Percentiles rank a stretch among this genome's conserved stretches.
These are phyloP conservation scores for Pseudanteris insignis DNA, from an alignment of 2,888 invertebrate genomes.

Conservation along the genomic window DNA sequence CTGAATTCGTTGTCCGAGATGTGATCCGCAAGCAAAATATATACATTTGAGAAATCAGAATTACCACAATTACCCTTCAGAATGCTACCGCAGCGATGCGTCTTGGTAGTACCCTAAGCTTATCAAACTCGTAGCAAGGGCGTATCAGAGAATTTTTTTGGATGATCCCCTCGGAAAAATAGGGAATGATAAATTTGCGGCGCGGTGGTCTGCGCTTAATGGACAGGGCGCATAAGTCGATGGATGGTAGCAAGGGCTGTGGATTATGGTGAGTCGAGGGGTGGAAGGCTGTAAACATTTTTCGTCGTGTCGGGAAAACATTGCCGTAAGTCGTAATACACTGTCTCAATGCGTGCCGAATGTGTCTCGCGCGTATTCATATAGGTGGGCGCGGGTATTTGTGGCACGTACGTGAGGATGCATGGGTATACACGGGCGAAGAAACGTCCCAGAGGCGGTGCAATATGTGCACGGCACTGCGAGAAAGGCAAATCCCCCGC, in stretches of 20 bases:
- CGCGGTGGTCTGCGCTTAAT: slow-evolving; percentile 37
- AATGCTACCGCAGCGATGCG: slow-evolving; percentile 10
- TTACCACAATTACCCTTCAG: slow-evolving; percentile 22
- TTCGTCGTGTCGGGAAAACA: slow-evolving; percentile 45
- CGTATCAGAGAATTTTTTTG: slow-evolving; percentile 25
- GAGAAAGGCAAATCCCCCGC: slow-evolving; percentile 30
- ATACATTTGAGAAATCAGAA: slow-evolving; percentile 20
- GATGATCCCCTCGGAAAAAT: slow-evolving; percentile 17
- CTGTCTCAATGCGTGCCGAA: slow-evolving; percentile 43
- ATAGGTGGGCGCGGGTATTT: slow-evolving; percentile 12
- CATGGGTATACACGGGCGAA: slow-evolving; percentile 28
- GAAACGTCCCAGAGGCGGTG: slow-evolving; percentile 34
- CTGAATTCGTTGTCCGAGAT: background rate
- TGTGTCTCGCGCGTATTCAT: slow-evolving; percentile 46
- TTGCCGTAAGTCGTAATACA: slow-evolving; percentile 54
- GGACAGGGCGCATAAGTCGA: slow-evolving; percentile 45
- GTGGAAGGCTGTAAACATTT: slow-evolving; percentile 52
- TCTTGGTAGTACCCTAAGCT: slow-evolving; percentile 18
- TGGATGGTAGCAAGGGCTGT: slow-evolving; percentile 37
- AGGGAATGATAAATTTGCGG: slow-evolving; percentile 39
- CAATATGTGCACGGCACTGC: slow-evolving; percentile 19
- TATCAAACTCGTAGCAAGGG: slow-evolving; percentile 30
- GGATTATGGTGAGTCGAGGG: slow-evolving; percentile 42
- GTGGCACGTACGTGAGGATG: slow-evolving; percentile 22
- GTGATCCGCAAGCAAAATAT: slow-evolving; percentile 15